A percentile compares a stretch with the other conserved stretches of the same genome.
These are phyloP conservation scores for Ceratosolen fusciceps DNA, from an alignment of 1,140 invertebrate species.

Conservation along the genomic window DNA sequence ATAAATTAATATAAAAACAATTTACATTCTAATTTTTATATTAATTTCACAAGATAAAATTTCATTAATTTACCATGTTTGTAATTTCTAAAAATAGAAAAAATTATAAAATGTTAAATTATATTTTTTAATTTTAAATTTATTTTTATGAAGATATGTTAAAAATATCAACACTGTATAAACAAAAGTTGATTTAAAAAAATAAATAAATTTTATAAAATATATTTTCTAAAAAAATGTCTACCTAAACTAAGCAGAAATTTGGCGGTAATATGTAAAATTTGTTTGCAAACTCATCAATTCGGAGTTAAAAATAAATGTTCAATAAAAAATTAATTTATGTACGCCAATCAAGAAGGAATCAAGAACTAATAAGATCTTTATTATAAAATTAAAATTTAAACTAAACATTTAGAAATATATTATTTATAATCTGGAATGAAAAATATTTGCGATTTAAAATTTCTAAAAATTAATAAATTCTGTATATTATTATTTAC, in stretches of 20 bases:
- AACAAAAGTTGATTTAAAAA: background rate
- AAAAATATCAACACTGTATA: background rate
- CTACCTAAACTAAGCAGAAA: slow-evolving; percentile 12
- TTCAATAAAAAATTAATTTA: background rate
- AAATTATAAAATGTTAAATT: background rate
- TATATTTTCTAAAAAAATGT: background rate
- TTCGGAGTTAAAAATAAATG: background rate
- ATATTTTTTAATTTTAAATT: background rate
- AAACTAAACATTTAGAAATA: too few relatives aligned
- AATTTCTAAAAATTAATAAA: too few relatives aligned
- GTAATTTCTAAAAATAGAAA: background rate
- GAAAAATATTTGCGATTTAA: too few relatives aligned
- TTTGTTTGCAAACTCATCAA: slow-evolving; percentile 13
- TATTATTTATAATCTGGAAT: too few relatives aligned
- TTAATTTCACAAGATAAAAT: background rate
- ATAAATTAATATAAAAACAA: background rate
- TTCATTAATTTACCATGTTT: background rate
- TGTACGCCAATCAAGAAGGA: too few relatives aligned
- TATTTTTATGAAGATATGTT: background rate
- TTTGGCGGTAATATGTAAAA: background rate
- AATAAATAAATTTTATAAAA: background rate
- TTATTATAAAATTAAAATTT: too few relatives aligned
- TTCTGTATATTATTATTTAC: too few relatives aligned
- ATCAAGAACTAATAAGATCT: background rate
- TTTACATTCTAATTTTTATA: background rate